Evolutionary conservation across 2,797 vertebrate genomes (phyloP).

Genomic region (Phataginus tetradactyla): DNA sequence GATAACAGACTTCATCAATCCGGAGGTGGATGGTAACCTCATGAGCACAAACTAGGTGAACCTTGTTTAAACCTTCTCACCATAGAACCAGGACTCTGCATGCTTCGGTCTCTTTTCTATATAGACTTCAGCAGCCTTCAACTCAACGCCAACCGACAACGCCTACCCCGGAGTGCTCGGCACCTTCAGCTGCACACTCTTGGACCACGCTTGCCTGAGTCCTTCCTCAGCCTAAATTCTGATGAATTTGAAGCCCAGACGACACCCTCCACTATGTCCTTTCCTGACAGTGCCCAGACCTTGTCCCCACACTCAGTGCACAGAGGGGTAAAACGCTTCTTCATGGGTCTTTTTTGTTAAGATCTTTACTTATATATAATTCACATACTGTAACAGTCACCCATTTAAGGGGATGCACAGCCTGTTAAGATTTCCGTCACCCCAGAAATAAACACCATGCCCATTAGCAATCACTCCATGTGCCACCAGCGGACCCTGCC

Average conservation of each 20-base stretch:
- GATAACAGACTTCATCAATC: fast-evolving
- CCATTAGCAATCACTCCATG: neutral
- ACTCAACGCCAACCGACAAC: fast-evolving
- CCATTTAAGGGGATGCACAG: neutral
- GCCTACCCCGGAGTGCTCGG: fast-evolving
- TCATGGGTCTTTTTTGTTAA: too few relatives aligned
- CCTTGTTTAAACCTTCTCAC: neutral
- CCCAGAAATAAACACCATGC: neutral
- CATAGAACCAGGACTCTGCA: neutral
- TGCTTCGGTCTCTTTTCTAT: too few relatives aligned
- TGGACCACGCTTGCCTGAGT: fast-evolving
- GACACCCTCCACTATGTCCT: too few relatives aligned
- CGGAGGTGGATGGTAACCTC: neutral
- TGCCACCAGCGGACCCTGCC: fast-evolving
- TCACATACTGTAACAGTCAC: neutral
- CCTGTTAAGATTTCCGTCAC: neutral
- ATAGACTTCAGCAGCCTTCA: neutral
- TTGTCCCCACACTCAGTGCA: fast-evolving
- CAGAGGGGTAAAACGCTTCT: neutral
- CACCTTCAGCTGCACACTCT: fast-evolving
- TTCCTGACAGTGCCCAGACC: neutral
- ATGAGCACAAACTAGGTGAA: neutral
- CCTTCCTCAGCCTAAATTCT: too few relatives aligned
- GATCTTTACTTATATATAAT: neutral
- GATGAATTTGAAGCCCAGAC: neutral